A percentile compares a stretch with the other conserved stretches of the same genome.
Evolutionary conservation across 2,888 invertebrate species (phyloP).

Genomic region (Andricus quercusramuli): DNA sequence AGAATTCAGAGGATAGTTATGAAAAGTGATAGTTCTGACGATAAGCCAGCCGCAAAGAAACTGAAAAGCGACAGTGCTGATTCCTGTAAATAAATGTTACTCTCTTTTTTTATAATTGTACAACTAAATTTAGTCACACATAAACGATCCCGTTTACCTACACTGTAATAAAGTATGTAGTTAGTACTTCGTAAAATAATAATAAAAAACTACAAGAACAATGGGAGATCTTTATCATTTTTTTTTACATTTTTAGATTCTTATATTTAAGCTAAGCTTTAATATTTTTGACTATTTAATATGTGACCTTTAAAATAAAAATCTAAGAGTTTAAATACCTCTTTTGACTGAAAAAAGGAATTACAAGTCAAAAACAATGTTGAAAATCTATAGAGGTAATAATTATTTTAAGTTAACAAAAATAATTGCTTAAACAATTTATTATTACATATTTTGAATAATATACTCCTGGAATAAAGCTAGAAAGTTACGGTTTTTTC

Average conservation of each 20-base stretch:
- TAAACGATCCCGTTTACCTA: constrained; percentile 59
- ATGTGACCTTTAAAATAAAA: too few relatives aligned
- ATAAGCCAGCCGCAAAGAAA: constrained; percentile 69
- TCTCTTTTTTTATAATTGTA: constrained; percentile 64
- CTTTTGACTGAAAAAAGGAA: too few relatives aligned
- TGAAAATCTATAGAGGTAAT: too few relatives aligned
- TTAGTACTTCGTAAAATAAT: constrained; percentile 75
- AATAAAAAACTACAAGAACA: constrained; percentile 54
- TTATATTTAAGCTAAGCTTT: too few relatives aligned
- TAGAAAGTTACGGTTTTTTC: too few relatives aligned
- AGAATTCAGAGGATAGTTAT: constrained; percentile 71
- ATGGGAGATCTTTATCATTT: neutral
- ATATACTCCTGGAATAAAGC: too few relatives aligned
- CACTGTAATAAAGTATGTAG: constrained; percentile 74
- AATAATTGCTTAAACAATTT: too few relatives aligned
- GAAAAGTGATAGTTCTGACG: constrained; percentile 58
- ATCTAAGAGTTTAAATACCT: too few relatives aligned
- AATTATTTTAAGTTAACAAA: too few relatives aligned
- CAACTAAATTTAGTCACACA: constrained; percentile 59
- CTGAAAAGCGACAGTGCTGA: constrained; percentile 73
- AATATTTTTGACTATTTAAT: too few relatives aligned
- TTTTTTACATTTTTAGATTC: neutral
- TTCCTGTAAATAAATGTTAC: constrained; percentile 77
- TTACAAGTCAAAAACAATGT: too few relatives aligned
- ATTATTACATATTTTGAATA: too few relatives aligned